phyloP scores from a whole-genome alignment of 2,797 vertebrate genomes.

The Furcifer pardalis region DNA sequence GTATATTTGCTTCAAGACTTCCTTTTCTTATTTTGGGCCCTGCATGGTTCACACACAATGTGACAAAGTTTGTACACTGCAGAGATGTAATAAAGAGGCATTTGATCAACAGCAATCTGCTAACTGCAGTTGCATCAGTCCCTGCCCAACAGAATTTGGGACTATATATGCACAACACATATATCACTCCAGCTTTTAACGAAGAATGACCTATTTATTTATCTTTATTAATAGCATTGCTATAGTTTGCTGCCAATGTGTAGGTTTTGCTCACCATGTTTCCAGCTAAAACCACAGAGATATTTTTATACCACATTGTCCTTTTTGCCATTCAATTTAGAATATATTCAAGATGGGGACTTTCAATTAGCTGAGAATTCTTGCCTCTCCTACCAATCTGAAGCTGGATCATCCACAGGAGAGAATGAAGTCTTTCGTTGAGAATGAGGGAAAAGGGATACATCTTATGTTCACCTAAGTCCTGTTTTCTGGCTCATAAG shows the following conservation, averaged over 20 bases:
- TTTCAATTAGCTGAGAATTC: not conserved
- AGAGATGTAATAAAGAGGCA: too few relatives aligned
- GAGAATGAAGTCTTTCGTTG: not conserved
- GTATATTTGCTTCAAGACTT: too few relatives aligned
- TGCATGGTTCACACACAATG: too few relatives aligned
- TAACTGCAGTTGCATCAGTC: too few relatives aligned
- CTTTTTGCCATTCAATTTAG: not conserved
- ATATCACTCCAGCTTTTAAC: not conserved
- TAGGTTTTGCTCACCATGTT: too few relatives aligned
- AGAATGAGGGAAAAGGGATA: not conserved
- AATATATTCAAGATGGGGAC: not conserved
- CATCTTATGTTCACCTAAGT: not conserved
- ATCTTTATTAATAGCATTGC: not conserved
- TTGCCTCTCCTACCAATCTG: not conserved
- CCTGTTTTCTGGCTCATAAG: not conserved
- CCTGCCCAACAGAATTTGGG: too few relatives aligned
- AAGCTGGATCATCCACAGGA: not conserved
- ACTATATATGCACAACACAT: not conserved
- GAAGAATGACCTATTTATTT: not conserved
- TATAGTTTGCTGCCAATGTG: not conserved
- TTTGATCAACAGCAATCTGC: too few relatives aligned
- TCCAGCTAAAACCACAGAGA: not conserved
- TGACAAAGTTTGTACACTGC: too few relatives aligned
- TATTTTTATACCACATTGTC: not conserved
- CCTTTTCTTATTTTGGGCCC: too few relatives aligned